phyloP scores from a whole-genome alignment of 2,888 invertebrate species.

The Watsonalla binaria region DNA sequence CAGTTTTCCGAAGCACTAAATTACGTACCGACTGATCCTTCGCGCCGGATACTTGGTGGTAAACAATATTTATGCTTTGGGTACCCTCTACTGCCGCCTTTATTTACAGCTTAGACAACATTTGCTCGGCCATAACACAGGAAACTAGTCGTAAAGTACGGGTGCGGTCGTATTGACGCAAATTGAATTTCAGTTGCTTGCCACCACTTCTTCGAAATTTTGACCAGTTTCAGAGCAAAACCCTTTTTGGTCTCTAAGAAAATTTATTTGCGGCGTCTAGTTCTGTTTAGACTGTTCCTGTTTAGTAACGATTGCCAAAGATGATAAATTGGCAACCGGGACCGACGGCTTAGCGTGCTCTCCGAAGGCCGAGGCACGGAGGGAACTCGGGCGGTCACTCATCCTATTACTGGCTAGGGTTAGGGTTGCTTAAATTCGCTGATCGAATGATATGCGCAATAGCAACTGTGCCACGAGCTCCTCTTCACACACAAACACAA shows the following conservation, averaged over 20 bases:
- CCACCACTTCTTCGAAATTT: conserved; percentile 1
- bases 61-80: conserved; percentile 25
- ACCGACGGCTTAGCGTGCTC: no score
- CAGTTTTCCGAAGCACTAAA: conserved; percentile 1
- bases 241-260: background rate
- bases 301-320: no score
- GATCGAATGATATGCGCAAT: no score
- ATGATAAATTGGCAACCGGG: no score
- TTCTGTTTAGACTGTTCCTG: no score
- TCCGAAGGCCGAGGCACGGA: no score
- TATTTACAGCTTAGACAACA: conserved; percentile 24
- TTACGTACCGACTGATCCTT: conserved; percentile 8
- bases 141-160: conserved; percentile 12
- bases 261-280: background rate
- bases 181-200: conserved; percentile 19
- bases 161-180: conserved; percentile 9
- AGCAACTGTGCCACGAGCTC: no score
- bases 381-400: no score
- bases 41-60: conserved; percentile 21
- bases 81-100: conserved; percentile 15
- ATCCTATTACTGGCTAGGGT: no score
- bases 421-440: no score
- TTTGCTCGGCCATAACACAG: conserved; percentile 7
- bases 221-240: background rate
- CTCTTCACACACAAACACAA: no score